Base-by-base conservation (phyloP, 2,888 invertebrate species). In the Drosophila falleni region DNA sequence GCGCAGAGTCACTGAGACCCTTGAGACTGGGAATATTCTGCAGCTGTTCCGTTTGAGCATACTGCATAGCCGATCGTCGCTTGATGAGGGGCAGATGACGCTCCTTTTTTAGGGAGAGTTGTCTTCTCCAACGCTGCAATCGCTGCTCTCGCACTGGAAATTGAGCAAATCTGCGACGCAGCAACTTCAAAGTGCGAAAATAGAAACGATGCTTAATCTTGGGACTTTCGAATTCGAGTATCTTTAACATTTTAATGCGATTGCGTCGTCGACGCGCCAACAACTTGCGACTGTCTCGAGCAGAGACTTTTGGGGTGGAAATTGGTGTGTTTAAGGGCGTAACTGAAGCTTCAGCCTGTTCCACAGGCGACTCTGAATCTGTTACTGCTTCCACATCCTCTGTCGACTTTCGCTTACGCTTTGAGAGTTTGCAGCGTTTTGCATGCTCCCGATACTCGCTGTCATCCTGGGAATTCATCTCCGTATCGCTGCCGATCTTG, bases 401-500 rank as follows among this genome's bases (percentile, higher is more conserved):
- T 0, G 84, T 87, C 23, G 73, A 65, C 59, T 81, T 83, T 0
- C 90, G 86, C 69, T 90, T 91, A 3, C 91, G 73, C 64, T 91
- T 91, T 49, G 90, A 87, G 61, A 91, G 89, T 60, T 90, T 91
- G 1, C 87, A 87, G 10, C 89, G 79, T 37, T 87, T 88, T 1
- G 84, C 74, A 15, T 84, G 82, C 59, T 89, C 81, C 11, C 71
- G 67, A 42, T 76, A 72, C 13, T 82, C 86, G 5, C 35, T 41
- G 2, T 69, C 69, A 0, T 54, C 74, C 8, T 71, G 71, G 0
- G 55, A 47, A 15, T 46, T 50, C 19, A 35, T 15, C 35, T 72
- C 88, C 2, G 35, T 15, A 1, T 89, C 87, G 31, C 71, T 83
- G 5, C 74, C 89, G 26, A 82, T 87, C 66, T 90, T 90, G 71